Conservation (phyloP, 2,888 invertebrate genomes). For the Drosophila demipolita region DNA sequence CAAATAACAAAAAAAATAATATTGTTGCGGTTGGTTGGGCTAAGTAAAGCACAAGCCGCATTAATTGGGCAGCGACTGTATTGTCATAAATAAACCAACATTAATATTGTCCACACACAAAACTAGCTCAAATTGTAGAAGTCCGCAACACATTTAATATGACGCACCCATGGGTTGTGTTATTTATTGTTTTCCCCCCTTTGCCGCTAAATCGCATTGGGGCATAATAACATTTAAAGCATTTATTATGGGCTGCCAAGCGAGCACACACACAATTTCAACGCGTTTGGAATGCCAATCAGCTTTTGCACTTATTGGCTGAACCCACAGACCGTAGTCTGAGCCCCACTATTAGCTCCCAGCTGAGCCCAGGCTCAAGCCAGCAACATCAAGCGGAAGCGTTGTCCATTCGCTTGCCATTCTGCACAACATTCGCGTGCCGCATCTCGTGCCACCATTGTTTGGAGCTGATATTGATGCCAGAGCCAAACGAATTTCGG, state of each 20-base stretch:
- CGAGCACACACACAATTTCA: conserved; percentile 8
- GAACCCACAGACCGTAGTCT: conserved; percentile 19
- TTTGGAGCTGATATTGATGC: conserved; percentile 42
- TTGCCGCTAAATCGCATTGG: conserved; percentile 9
- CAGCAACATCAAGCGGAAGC: conserved; percentile 57
- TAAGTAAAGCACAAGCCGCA: conserved; percentile 22
- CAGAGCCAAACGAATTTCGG: conserved; percentile 38
- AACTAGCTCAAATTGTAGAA: conserved; percentile 35
- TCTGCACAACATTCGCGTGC: conserved; percentile 56
- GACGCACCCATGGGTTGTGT: conserved; percentile 41
- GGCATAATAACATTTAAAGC: conserved; percentile 57
- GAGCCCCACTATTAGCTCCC: conserved; percentile 3
- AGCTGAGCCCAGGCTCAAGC: conserved; percentile 15
- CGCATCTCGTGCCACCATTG: conserved; percentile 47
- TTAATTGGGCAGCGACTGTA: conserved; percentile 32
- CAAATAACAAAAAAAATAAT: conserved; percentile 6
- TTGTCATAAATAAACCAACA: conserved; percentile 45
- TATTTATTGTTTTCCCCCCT: conserved; percentile 29
- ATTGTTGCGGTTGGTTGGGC: conserved; percentile 8
- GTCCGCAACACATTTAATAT: conserved; percentile 29
- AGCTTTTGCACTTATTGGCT: conserved; percentile 66
- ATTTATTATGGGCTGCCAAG: conserved; percentile 51
- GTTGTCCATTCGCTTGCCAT: conserved; percentile 53
- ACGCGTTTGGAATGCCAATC: conserved; percentile 75
- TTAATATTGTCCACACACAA: conserved; percentile 3